A percentile compares a stretch with the other conserved stretches of the same genome.
Evolutionary conservation across 2,888 invertebrate genomes (phyloP).

Genomic region (Girardia tigrina): DNA sequence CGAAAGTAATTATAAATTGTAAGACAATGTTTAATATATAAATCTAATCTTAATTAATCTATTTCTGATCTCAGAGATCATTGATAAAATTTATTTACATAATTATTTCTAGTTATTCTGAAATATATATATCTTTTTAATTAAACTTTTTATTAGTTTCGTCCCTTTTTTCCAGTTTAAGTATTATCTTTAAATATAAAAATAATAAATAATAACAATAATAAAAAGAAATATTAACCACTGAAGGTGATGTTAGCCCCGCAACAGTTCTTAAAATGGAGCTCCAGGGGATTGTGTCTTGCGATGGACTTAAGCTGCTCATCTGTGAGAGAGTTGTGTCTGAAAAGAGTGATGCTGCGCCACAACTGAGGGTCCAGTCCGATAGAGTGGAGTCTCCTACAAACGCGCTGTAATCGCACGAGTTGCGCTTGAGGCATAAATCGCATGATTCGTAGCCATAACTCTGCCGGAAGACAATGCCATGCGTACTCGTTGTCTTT

Average conservation of each 20-base stretch:
- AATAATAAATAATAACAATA: background rate
- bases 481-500: background rate
- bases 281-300: background rate
- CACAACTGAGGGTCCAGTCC: background rate
- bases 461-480: background rate
- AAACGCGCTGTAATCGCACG: background rate
- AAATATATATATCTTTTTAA: too few species aligned
- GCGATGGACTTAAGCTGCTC: background rate
- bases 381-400: background rate
- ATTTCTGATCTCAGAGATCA: too few species aligned
- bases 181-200: background rate
- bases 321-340: slow-evolving; percentile 4
- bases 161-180: too few species aligned
- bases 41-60: too few species aligned
- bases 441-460: background rate
- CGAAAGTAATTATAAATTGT: too few species aligned
- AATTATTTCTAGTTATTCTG: too few species aligned
- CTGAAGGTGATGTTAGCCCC: background rate
- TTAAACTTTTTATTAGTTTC: too few species aligned
- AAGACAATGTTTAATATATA: too few species aligned
- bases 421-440: background rate
- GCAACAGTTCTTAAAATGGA: background rate
- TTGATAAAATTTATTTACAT: too few species aligned
- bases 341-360: background rate
- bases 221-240: background rate